Evolutionary conservation across 1,140 invertebrate species (phyloP).

Genomic region (Lanistes nyassanus): DNA sequence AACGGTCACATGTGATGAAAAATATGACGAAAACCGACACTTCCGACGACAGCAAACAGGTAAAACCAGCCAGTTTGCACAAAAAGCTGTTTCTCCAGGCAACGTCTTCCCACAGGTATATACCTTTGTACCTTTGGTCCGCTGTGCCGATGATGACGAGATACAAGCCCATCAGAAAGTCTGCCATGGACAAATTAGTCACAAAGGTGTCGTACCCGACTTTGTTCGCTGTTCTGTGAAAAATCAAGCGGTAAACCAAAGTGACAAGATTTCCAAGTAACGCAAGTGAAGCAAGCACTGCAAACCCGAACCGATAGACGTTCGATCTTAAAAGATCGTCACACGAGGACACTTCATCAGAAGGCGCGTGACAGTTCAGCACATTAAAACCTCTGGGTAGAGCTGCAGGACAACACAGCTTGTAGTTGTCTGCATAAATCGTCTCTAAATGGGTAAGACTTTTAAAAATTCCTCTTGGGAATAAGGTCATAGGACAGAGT

Average conservation of each 20-base stretch:
- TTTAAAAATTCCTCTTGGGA: slow-evolving; percentile 18
- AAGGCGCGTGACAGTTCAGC: no score
- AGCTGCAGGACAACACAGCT: slow-evolving; percentile 31
- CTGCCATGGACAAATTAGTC: slow-evolving; percentile 46
- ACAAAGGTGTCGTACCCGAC: slow-evolving; percentile 38
- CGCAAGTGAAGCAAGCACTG: slow-evolving; percentile 33
- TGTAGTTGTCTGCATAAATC: slow-evolving; percentile 18
- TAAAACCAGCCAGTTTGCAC: slow-evolving; percentile 48
- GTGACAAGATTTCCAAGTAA: slow-evolving; percentile 41
- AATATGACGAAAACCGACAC: slow-evolving; percentile 47
- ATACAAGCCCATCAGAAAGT: slow-evolving; percentile 58
- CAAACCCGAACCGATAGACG: not conserved
- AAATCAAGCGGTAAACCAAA: slow-evolving; percentile 34
- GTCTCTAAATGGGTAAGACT: slow-evolving; percentile 32
- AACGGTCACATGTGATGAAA: slow-evolving; percentile 51
- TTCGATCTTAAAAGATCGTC: no score
- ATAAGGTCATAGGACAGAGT: slow-evolving; percentile 36
- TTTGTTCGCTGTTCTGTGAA: slow-evolving; percentile 15
- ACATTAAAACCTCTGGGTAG: slow-evolving; percentile 17
- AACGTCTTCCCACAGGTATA: slow-evolving; percentile 39
- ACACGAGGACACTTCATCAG: no score
- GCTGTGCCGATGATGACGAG: slow-evolving; percentile 49
- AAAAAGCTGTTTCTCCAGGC: slow-evolving; percentile 39
- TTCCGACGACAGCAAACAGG: slow-evolving; percentile 46
- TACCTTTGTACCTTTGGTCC: slow-evolving; percentile 42